These are phyloP conservation scores for Theocolax elegans DNA, from an alignment of 1,140 invertebrate genomes.

Conservation along the genomic window DNA sequence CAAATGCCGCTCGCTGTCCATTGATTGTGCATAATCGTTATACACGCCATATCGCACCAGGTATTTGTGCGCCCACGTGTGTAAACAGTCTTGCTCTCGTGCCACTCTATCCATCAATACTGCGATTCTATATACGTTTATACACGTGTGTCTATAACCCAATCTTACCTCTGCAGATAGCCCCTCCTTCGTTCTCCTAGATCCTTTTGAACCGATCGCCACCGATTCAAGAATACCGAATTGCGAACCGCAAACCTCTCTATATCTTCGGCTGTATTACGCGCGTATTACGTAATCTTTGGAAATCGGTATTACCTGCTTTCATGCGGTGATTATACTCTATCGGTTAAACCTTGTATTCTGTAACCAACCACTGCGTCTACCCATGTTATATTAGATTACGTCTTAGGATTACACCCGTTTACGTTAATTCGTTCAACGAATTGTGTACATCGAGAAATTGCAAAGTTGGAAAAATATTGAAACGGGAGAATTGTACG, in stretches of 20 bases:
- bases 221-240: neutral
- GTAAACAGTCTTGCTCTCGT: neutral
- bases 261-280: no score
- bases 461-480: no score
- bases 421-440: no score
- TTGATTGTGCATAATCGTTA: conserved; percentile 35
- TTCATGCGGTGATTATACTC: no score
- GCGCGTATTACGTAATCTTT: no score
- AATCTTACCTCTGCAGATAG: neutral
- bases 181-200: neutral
- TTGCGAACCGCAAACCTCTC: neutral
- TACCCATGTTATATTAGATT: neutral
- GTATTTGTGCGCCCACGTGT: conserved; percentile 8
- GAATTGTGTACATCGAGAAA: no score
- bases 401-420: neutral
- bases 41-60: conserved; percentile 6
- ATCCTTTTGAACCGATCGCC: neutral
- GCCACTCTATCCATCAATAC: neutral
- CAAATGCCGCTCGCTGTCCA: neutral
- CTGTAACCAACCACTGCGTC: no score
- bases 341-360: no score
- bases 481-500: no score
- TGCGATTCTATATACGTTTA: neutral
- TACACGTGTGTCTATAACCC: no score
- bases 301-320: no score